These are phyloP conservation scores for Sebastes elongatus DNA, from an alignment of 2,797 vertebrate genomes.

Conservation along the genomic window DNA sequence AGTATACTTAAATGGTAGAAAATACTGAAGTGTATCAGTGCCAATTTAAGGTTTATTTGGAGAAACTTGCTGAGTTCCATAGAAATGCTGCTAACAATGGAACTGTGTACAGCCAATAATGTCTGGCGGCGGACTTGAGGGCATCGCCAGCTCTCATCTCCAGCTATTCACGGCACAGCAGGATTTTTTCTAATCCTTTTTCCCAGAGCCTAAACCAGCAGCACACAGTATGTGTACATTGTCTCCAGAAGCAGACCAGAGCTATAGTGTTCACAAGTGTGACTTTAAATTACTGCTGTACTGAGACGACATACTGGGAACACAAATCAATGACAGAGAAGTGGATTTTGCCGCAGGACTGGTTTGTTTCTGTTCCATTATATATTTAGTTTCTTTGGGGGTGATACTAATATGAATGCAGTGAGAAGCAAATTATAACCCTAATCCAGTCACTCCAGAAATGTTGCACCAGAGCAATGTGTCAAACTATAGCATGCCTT, in stretches of 20 bases:
- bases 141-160: background rate
- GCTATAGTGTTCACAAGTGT: background rate
- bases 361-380: background rate
- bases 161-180: background rate
- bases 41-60: background rate
- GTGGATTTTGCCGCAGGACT: background rate
- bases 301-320: background rate
- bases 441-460: background rate
- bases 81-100: slow-evolving; percentile 25
- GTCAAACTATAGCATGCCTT: background rate
- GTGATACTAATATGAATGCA: background rate
- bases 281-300: background rate
- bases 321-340: background rate
- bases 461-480: background rate
- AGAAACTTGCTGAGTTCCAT: slow-evolving; percentile 26
- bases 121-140: background rate
- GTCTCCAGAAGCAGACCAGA: background rate
- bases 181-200: background rate
- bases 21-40: background rate
- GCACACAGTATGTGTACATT: background rate
- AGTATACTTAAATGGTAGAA: background rate
- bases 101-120: slow-evolving; percentile 9
- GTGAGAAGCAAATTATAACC: background rate
- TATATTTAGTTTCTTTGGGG: background rate
- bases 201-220: background rate